Evolutionary conservation across 2,797 vertebrate genomes (phyloP), one percentile per base, ranked within the genome.

Genomic region (Chiloscyllium punctatum): DNA sequence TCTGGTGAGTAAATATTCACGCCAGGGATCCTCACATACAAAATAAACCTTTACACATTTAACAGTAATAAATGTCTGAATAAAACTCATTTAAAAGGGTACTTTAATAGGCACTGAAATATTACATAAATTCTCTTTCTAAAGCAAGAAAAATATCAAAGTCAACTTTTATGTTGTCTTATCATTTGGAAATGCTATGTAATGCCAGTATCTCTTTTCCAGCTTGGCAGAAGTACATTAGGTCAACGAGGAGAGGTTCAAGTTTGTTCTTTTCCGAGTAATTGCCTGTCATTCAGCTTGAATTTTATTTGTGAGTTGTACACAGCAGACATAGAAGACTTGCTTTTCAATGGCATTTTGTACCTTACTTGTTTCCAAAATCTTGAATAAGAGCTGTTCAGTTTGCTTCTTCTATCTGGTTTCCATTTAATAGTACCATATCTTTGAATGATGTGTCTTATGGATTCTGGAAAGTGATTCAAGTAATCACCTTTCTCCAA

Each of bases 341-440:
- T 82, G 71, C 13, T 62, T 82, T n/a, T 79, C 27, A 53, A 21
- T 95, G 98, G 98, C 98, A 99, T 99, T 16, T 97, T 97, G 96
- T 98, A 99, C 91, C 98, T 97, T 84, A 99, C 97, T 0, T 97
- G 98, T 95, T 98, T 99, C 98, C 98, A 98, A 97, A 99, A 98
- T 96, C 66, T 97, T 0, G 98, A 98, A 48, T 95, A 98, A 15
- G 96, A 82, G 0, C 96, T 96, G 84, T 21, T 51, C 8, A 96
- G 96, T 30, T 96, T 71, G 57, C 96, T 95, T 0, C 57, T 74
- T 0, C 96, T 95, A 0, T 96, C 95, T 9, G 96, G 96, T 96
- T 96, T 97, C 98, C 98, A 98, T 96, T 96, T 98, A 77, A 99
- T 88, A 30, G 98, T 98, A 66, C 98, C 97, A 90, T 97, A 98